Percentiles rank a stretch among this genome's conserved stretches.
phyloP scores from a whole-genome alignment of 2,797 vertebrate genomes.

The Paramormyrops hopkinsi region DNA sequence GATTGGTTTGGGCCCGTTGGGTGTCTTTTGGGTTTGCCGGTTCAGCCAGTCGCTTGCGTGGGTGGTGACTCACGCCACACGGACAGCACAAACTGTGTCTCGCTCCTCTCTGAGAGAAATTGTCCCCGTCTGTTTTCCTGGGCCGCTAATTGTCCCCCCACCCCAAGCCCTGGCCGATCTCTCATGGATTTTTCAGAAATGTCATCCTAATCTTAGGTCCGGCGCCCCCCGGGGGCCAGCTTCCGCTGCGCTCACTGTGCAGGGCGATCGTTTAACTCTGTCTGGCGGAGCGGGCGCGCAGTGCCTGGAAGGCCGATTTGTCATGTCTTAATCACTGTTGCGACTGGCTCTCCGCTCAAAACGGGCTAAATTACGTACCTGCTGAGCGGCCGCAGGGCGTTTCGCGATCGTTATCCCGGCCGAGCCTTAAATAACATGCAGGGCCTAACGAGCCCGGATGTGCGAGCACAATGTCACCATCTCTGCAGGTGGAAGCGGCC shows the following conservation, averaged over 20 bases:
- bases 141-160: constrained; percentile 41
- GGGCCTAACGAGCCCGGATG: neutral
- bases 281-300: neutral
- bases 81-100: constrained; percentile 17
- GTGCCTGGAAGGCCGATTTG: neutral
- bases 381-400: neutral
- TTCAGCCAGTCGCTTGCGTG: neutral
- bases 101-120: constrained; percentile 20
- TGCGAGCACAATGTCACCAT: neutral
- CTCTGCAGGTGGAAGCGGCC: neutral
- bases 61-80: neutral
- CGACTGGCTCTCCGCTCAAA: neutral
- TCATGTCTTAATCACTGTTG: constrained; percentile 12
- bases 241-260: neutral
- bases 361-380: neutral
- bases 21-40: neutral
- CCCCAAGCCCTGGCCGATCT: constrained; percentile 35
- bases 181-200: constrained; percentile 48
- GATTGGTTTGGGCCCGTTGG: neutral
- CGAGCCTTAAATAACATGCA: neutral
- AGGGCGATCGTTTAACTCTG: constrained; percentile 2
- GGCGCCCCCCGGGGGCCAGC: constrained; percentile 10
- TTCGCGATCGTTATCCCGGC: neutral
- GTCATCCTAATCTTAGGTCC: constrained; percentile 40
- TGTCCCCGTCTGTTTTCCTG: constrained; percentile 24